Evolutionary conservation across 2,888 invertebrate species (phyloP).

Genomic region (Dasypolia templi): DNA sequence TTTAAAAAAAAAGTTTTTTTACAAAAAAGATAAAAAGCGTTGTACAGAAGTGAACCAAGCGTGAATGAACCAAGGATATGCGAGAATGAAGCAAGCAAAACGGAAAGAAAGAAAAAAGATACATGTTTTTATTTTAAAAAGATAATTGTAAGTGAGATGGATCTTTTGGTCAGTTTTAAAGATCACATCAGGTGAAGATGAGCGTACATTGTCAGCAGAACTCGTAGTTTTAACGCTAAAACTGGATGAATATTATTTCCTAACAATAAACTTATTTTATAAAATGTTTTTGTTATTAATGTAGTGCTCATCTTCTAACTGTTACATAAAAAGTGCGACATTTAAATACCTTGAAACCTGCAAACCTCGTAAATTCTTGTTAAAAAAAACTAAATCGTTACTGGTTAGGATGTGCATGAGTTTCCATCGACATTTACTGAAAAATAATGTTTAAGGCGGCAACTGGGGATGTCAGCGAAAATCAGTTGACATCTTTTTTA

Average conservation of each 20-base stretch:
- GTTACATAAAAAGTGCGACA: conserved; percentile 66
- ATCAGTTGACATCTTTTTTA: conserved; percentile 37
- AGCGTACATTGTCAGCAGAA: conserved; percentile 50
- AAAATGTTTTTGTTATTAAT: no score
- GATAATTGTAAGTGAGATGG: conserved; percentile 23
- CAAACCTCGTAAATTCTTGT: conserved; percentile 32
- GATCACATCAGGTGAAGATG: conserved; percentile 52
- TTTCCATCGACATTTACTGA: conserved; percentile 45
- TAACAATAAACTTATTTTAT: no score
- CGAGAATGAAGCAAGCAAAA: conserved; percentile 83
- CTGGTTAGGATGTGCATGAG: conserved; percentile 26
- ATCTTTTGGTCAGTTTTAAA: conserved; percentile 33
- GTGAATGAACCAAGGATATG: conserved; percentile 74
- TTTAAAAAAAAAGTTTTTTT: conserved; percentile 49
- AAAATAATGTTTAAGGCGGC: conserved; percentile 53
- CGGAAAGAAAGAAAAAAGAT: conserved; percentile 46
- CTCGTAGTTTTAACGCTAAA: conserved; percentile 9
- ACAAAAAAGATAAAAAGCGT: conserved; percentile 72
- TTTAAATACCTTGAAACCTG: conserved; percentile 64
- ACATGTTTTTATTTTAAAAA: conserved; percentile 32
- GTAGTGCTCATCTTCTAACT: conserved; percentile 56
- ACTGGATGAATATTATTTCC: not conserved
- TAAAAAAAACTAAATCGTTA: conserved; percentile 32
- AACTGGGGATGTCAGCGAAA: conserved; percentile 35
- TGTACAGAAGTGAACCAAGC: conserved; percentile 76